phyloP scores from a whole-genome alignment of 2,888 invertebrate species.

The Doris montereyensis region DNA sequence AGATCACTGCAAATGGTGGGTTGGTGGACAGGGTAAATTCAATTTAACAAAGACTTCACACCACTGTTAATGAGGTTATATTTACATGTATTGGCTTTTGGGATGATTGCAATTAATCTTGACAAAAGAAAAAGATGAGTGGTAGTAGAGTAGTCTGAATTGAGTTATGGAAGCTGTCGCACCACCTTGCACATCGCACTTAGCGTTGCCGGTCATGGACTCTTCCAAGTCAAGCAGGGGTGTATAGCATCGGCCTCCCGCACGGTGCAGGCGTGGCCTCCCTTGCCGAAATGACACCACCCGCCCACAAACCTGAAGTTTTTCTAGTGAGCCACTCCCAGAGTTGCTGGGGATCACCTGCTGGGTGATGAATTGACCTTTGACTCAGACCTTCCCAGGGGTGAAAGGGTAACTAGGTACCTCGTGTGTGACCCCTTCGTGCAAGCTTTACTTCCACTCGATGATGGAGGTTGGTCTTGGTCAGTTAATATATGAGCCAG shows the following conservation, averaged over 20 bases:
- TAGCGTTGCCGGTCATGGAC: slow-evolving; percentile 54
- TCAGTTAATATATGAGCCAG: no score
- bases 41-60: no score
- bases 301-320: slow-evolving; percentile 38
- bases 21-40: no score
- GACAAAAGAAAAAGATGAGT: slow-evolving; percentile 45
- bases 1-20: no score
- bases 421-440: slow-evolving; percentile 57
- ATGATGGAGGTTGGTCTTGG: no score
- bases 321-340: slow-evolving; percentile 61
- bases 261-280: slow-evolving; percentile 39
- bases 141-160: slow-evolving; percentile 66
- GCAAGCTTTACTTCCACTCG: slow-evolving; percentile 60
- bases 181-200: slow-evolving; percentile 62
- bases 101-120: no score
- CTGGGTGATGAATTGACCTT: slow-evolving; percentile 52
- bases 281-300: slow-evolving; percentile 42
- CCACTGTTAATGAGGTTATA: no score
- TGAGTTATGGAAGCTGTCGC: slow-evolving; percentile 53
- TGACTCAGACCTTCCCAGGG: slow-evolving; percentile 69
- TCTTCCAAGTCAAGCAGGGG: slow-evolving; percentile 54
- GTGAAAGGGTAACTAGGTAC: slow-evolving; percentile 48
- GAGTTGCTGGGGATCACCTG: slow-evolving; percentile 53
- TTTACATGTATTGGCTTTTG: no score
- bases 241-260: slow-evolving; percentile 49